Evolutionary conservation across 2,888 invertebrate genomes (phyloP).

Genomic region (Ormyrus pomaceus): DNA sequence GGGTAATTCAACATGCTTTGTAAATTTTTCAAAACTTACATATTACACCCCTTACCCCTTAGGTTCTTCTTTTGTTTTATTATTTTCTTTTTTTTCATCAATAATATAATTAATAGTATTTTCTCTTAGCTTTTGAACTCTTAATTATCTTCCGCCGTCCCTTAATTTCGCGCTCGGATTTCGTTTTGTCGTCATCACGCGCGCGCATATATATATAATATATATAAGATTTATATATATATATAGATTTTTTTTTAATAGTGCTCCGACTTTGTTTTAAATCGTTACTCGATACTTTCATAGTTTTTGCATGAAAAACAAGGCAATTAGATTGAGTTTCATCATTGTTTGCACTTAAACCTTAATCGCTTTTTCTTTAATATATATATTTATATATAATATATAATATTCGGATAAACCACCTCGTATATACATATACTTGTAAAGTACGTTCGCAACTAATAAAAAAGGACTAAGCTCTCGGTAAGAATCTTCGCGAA

Average conservation of each 20-base stretch:
- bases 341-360: conserved; percentile 67
- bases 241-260: conserved; percentile 61
- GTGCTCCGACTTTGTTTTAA: conserved; percentile 66
- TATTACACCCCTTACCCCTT: conserved; percentile 62
- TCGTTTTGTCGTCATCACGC: conserved; percentile 57
- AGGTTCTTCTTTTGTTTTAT: conserved; percentile 54
- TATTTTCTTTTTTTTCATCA: conserved; percentile 55
- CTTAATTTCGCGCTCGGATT: conserved; percentile 60
- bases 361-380: conserved; percentile 65
- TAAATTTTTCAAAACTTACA: conserved; percentile 71
- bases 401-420: conserved; percentile 64
- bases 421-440: conserved; percentile 69
- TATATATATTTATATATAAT: conserved; percentile 58
- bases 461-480: conserved; percentile 72
- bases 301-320: conserved; percentile 74
- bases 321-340: conserved; percentile 74
- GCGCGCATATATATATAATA: conserved; percentile 60
- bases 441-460: conserved; percentile 67
- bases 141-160: conserved; percentile 63
- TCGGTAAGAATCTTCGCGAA: conserved; percentile 56
- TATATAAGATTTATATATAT: conserved; percentile 62
- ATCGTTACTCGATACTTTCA: conserved; percentile 72
- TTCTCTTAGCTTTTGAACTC: conserved; percentile 67
- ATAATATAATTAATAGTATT: conserved; percentile 59
- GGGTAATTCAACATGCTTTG: conserved; percentile 63